Evolutionary conservation across 1,140 invertebrate genomes (phyloP).

Genomic region (Brachystomella parvula): DNA sequence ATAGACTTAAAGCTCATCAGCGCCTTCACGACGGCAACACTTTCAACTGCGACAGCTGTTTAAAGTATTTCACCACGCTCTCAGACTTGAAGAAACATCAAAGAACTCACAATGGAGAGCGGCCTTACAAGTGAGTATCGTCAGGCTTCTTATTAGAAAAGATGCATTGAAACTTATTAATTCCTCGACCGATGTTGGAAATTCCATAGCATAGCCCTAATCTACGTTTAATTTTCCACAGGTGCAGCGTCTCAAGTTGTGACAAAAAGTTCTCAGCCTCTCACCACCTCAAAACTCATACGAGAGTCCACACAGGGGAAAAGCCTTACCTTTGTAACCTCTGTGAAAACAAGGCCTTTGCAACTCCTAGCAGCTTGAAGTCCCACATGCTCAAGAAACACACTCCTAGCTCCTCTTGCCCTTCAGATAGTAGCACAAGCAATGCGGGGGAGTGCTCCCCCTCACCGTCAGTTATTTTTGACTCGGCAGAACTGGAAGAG

Average conservation of each 20-base stretch:
- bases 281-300: constrained; percentile 59
- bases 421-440: neutral
- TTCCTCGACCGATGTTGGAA: neutral
- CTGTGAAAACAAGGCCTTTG: constrained; percentile 18
- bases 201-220: constrained; percentile 72
- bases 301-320: constrained; percentile 27
- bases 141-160: neutral
- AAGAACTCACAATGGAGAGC: constrained; percentile 82
- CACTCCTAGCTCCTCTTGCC: no score
- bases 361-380: constrained; percentile 9
- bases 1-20: constrained; percentile 78
- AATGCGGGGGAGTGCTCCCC: neutral
- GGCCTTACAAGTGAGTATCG: constrained; percentile 72
- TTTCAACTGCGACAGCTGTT: constrained; percentile 87
- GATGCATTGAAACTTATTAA: neutral
- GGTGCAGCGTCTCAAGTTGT: constrained; percentile 62
- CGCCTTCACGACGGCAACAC: constrained; percentile 86
- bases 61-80: constrained; percentile 86
- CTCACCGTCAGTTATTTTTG: constrained; percentile 13
- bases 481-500: constrained; percentile 29
- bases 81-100: constrained; percentile 90
- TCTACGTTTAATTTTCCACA: constrained; percentile 68
- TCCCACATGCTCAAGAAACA: neutral
- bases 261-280: constrained; percentile 68
- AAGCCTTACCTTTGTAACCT: constrained; percentile 29